phyloP scores from a whole-genome alignment of 2,888 invertebrate species.

The Nemotelus nigrinus region DNA sequence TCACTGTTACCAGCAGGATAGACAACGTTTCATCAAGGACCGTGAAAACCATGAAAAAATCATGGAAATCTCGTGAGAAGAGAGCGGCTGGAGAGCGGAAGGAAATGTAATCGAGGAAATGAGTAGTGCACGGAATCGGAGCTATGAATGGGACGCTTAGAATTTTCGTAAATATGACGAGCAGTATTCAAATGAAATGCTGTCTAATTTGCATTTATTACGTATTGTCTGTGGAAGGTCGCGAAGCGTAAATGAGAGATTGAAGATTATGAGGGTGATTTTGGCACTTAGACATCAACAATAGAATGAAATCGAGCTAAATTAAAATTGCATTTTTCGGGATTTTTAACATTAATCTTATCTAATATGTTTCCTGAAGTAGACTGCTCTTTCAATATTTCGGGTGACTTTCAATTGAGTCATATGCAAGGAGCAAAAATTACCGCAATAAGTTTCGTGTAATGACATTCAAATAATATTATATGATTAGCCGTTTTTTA shows the following conservation, averaged over 20 bases:
- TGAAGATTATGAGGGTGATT: not conserved
- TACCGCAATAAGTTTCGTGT: no score
- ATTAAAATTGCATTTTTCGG: no score
- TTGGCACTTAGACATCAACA: no score
- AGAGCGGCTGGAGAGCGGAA: not conserved
- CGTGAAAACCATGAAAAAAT: slow-evolving; percentile 32
- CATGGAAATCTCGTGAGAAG: slow-evolving; percentile 25
- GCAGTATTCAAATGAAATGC: slow-evolving; percentile 35
- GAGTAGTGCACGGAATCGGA: not conserved
- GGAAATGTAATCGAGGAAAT: slow-evolving; percentile 8
- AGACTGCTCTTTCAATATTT: no score
- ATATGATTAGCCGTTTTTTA: no score
- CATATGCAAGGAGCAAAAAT: no score
- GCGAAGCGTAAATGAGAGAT: not conserved
- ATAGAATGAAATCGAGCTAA: no score
- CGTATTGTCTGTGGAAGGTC: not conserved
- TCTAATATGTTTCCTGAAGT: no score
- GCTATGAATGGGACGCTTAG: slow-evolving; percentile 10
- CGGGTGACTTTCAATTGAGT: no score
- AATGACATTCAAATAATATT: no score
- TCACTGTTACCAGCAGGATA: slow-evolving; percentile 3
- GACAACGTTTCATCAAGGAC: slow-evolving; percentile 23
- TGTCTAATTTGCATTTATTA: slow-evolving; percentile 32
- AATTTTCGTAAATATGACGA: slow-evolving; percentile 17
- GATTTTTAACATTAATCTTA: no score